A percentile compares a stretch with the other conserved stretches of the same genome.
Evolutionary conservation across 2,888 invertebrate genomes (phyloP).

Genomic region (Drosophila melanosoma): DNA sequence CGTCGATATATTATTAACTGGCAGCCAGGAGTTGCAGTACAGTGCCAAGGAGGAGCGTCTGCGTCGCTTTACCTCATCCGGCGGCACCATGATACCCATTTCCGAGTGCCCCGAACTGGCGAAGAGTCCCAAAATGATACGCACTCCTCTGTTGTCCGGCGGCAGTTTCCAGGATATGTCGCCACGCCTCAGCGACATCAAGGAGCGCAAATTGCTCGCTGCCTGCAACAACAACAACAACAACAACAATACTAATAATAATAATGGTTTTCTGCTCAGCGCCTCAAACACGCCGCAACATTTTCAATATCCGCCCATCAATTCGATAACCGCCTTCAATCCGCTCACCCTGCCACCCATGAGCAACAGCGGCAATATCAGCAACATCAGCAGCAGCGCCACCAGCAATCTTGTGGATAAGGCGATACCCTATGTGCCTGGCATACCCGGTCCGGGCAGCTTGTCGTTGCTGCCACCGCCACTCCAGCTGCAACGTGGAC

Average conservation of each 20-base stretch:
- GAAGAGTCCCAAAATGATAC: constrained; percentile 90
- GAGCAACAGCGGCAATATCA: constrained; percentile 68
- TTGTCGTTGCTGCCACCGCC: constrained; percentile 84
- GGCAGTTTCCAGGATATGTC: constrained; percentile 89
- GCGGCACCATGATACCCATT: constrained; percentile 87
- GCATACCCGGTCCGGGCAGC: constrained; percentile 92
- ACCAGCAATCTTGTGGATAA: constrained; percentile 87
- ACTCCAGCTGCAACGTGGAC: constrained; percentile 70
- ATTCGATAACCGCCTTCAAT: constrained; percentile 89
- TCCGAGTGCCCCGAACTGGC: constrained; percentile 87
- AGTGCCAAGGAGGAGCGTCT: constrained; percentile 75
- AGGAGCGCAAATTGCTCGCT: constrained; percentile 57
- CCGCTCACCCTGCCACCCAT: constrained; percentile 88
- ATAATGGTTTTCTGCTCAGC: constrained; percentile 54
- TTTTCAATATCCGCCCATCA: constrained; percentile 89
- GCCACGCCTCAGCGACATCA: constrained; percentile 71
- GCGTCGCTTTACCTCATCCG: constrained; percentile 83
- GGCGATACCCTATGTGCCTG: constrained; percentile 93
- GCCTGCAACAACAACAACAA: not conserved
- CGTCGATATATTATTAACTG: constrained; percentile 51
- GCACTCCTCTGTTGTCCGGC: constrained; percentile 93
- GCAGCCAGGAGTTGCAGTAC: constrained; percentile 70
- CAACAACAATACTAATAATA: not conserved
- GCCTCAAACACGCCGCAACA: constrained; percentile 80
- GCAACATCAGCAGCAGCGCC: constrained; percentile 43